Evolutionary conservation across 2,797 vertebrate genomes (phyloP).

Genomic region (Crocodylus rhombifer): DNA sequence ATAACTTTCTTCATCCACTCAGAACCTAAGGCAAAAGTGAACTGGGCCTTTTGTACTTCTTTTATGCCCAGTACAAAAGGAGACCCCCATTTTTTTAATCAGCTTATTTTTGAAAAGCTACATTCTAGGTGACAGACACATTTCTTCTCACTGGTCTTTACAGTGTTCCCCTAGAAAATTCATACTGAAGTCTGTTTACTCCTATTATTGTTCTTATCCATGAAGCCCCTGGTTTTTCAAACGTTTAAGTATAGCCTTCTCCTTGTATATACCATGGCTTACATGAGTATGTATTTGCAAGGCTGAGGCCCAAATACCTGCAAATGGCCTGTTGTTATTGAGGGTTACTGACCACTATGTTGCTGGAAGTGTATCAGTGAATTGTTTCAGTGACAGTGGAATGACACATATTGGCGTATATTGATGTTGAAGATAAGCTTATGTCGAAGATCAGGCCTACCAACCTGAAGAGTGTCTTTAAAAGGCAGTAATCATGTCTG

Average conservation of each 20-base stretch:
- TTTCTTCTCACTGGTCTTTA: not conserved
- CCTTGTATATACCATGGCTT: not conserved
- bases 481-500: not conserved
- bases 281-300: not conserved
- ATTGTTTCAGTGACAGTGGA: not conserved
- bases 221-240: not conserved
- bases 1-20: accelerated
- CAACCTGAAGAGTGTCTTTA: not conserved
- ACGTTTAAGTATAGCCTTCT: not conserved
- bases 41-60: slow-evolving; percentile 1
- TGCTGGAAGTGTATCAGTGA: not conserved
- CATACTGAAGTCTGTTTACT: not conserved
- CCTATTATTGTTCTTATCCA: not conserved
- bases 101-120: not conserved
- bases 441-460: slow-evolving; percentile 19
- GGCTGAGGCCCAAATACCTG: not conserved
- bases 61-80: not conserved
- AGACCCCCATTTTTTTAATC: not conserved
- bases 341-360: not conserved
- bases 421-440: not conserved
- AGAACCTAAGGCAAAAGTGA: not conserved
- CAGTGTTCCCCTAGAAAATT: not conserved
- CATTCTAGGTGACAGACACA: not conserved
- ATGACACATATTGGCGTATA: not conserved
- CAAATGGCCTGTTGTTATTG: not conserved